phyloP scores from a whole-genome alignment of 1,140 invertebrate species.

The Drosophila pallidifrons region DNA sequence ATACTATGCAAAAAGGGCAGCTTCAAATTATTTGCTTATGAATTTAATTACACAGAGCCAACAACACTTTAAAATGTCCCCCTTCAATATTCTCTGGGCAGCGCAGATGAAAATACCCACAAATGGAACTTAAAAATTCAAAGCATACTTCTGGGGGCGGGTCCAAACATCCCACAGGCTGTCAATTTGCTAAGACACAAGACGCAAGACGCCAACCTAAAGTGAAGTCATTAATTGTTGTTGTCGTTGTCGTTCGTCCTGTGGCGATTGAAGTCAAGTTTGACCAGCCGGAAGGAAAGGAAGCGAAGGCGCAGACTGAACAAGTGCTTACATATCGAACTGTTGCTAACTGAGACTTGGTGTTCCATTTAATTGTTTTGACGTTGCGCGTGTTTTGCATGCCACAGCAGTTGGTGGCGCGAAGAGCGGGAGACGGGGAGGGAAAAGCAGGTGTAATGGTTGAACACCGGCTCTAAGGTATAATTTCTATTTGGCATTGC shows the following conservation, averaged over 20 bases:
- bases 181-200: constrained; percentile 52
- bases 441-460: not conserved
- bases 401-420: constrained; percentile 21
- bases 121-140: constrained; percentile 29
- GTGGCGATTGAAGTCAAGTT: constrained; percentile 6
- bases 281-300: not conserved
- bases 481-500: constrained; percentile 71
- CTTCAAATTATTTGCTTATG: not conserved
- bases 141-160: constrained; percentile 31
- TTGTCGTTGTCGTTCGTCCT: constrained; percentile 22
- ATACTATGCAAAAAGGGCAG: not conserved
- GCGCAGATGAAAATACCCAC: not conserved
- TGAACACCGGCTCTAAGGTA: constrained; percentile 7
- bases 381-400: constrained; percentile 73
- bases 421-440: too few species aligned
- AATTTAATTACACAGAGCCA: not conserved
- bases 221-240: constrained; percentile 72
- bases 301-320: not conserved
- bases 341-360: constrained; percentile 48
- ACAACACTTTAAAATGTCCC: not conserved
- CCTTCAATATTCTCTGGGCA: not conserved
- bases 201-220: constrained; percentile 5
- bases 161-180: constrained; percentile 27
- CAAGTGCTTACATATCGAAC: constrained; percentile 38
- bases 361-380: constrained; percentile 71